phyloP scores from a whole-genome alignment of 1,140 invertebrate genomes.

The Danaus plexippus region DNA sequence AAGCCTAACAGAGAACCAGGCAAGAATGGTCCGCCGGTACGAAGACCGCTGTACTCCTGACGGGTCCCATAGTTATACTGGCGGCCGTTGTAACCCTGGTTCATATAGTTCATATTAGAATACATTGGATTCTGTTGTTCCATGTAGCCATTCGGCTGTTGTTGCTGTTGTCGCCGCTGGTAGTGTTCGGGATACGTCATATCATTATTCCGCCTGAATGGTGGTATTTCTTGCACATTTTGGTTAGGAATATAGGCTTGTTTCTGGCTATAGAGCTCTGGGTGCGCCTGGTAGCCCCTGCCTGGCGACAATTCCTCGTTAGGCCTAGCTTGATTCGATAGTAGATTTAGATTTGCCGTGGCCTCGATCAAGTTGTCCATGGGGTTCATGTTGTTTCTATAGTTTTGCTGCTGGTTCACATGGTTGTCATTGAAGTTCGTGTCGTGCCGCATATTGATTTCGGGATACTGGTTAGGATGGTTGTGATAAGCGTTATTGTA shows the following conservation, averaged over 20 bases:
- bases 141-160: constrained; percentile 55
- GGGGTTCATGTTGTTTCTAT: constrained; percentile 38
- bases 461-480: constrained; percentile 37
- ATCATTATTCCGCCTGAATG: constrained; percentile 44
- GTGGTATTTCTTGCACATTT: constrained; percentile 36
- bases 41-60: constrained; percentile 46
- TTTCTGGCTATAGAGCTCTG: constrained; percentile 15
- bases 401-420: constrained; percentile 40
- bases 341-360: constrained; percentile 52
- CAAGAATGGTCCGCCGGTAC: constrained; percentile 66
- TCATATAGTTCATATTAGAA: constrained; percentile 44
- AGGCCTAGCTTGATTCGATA: constrained; percentile 41
- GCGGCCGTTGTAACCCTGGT: constrained; percentile 34
- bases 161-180: constrained; percentile 30
- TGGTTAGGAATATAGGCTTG: constrained; percentile 39
- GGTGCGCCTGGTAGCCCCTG: constrained; percentile 37
- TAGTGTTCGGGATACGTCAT: constrained; percentile 38
- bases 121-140: constrained; percentile 47
- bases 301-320: constrained; percentile 35
- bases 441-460: constrained; percentile 45
- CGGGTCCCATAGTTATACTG: constrained; percentile 46
- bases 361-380: constrained; percentile 61
- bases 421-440: constrained; percentile 39
- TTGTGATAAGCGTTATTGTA: constrained; percentile 55
- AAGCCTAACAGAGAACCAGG: constrained; percentile 74